Evolutionary conservation across 2,888 invertebrate species (phyloP), one percentile per base, ranked within the genome.

Genomic region (Caenorhabditis drosophilae): DNA sequence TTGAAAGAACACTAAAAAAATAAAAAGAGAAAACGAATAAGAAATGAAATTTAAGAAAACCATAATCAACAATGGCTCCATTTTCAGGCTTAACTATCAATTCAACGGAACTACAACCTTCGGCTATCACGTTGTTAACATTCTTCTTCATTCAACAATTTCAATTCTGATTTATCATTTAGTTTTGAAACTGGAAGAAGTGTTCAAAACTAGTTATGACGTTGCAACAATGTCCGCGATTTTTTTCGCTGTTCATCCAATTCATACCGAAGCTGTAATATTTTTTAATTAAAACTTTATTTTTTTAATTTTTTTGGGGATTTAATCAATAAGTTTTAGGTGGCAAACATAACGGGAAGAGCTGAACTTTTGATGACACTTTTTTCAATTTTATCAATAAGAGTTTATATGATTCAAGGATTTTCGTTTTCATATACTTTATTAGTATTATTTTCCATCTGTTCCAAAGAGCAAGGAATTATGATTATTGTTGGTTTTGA

Each of bases 401-500:
- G 48, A 23, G 22, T 23, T 11, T 64, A 41, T 35, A 2, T 36
- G 11, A 15, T 41, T n/a, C 18, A 12, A 1, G 16, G 41, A 9
- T 20, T 54, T 23, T 23, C 22, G 12, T 9, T 9, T 31, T 31
- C 31, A 31, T n/a, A n/a, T n/a, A 31, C 12, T 42, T 4, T 6
- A 12, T 47, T 68, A 4, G 44, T 55, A 7, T 4, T 48, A 16
- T 36, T 71, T 7, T 34, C 67, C 6, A 61, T 52, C 15, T 92
- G 86, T 85, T 95, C 90, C 84, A 96, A 96, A 85, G 96, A 96
- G 85, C 93, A 91, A 84, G 95, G 94, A 26, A 89, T 96, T 36
- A 92, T 92, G 51, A 90, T 91, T 58, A 87, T 94, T 85, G 93
- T 93, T 86, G 88, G 89, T 40, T 41, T 44, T 9, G 23, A 15